Percentiles rank a stretch among this genome's conserved stretches.
These are phyloP conservation scores for Sebastes ruberrimus DNA, from an alignment of 2,797 vertebrate genomes.

Conservation along the genomic window DNA sequence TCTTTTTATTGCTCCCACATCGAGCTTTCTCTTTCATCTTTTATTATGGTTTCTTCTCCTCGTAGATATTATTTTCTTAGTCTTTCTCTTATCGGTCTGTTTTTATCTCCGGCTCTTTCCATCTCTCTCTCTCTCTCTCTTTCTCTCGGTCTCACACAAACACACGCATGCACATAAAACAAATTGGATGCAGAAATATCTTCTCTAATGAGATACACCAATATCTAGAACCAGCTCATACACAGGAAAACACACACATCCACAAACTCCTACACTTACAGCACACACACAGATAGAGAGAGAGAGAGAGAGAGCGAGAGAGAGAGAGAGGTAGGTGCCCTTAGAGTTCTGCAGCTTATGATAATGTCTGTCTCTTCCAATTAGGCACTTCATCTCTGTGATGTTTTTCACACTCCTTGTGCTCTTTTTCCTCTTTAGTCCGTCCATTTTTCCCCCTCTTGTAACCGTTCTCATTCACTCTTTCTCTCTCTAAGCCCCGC, in stretches of 20 bases:
- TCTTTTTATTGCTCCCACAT: constrained; percentile 48
- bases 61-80: constrained; percentile 35
- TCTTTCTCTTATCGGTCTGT: constrained; percentile 43
- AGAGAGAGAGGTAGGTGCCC: background rate
- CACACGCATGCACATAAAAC: constrained; percentile 8
- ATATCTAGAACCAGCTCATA: constrained; percentile 24
- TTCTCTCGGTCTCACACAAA: background rate
- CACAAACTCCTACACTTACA: background rate
- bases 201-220: constrained; percentile 46
- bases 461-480: constrained; percentile 21
- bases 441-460: constrained; percentile 14
- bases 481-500: constrained; percentile 34
- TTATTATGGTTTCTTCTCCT: constrained; percentile 39
- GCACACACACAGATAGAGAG: background rate
- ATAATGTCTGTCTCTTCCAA: constrained; percentile 66
- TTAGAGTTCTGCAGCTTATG: constrained; percentile 50
- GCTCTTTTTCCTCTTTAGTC: constrained; percentile 27
- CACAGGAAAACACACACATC: background rate
- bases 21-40: constrained; percentile 55
- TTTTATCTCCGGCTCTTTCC: constrained; percentile 36
- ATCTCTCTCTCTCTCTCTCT: constrained; percentile 1
- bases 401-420: constrained; percentile 64
- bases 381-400: constrained; percentile 60
- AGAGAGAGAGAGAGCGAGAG: background rate
- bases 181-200: constrained; percentile 39